Percentiles rank a stretch among this genome's conserved stretches.
These are phyloP conservation scores for Mimumesa dahlbomi DNA, from an alignment of 2,888 invertebrate genomes.

Conservation along the genomic window DNA sequence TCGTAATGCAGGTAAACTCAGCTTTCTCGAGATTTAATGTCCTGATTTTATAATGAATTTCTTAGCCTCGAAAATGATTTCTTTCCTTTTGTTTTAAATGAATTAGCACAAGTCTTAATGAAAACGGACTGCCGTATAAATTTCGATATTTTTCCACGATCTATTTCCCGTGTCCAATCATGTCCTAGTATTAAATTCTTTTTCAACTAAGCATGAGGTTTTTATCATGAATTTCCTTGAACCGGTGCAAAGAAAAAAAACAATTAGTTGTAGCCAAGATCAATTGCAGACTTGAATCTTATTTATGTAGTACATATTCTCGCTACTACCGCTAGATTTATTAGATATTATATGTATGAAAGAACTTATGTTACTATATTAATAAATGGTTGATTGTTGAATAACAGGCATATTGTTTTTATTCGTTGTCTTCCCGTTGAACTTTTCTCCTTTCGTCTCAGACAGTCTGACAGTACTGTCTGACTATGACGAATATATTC, in stretches of 20 bases:
- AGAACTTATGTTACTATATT: conserved; percentile 45
- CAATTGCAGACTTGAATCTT: conserved; percentile 31
- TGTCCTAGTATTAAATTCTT: conserved; percentile 1
- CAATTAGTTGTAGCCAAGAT: conserved; percentile 22
- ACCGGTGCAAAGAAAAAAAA: too few relatives aligned
- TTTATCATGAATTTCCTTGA: background rate
- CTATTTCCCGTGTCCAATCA: background rate
- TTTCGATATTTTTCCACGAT: conserved; percentile 9
- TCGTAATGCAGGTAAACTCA: conserved; percentile 38
- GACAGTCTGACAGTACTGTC: too few relatives aligned
- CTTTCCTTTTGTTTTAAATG: background rate
- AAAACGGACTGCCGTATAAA: background rate
- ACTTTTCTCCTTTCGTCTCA: too few relatives aligned
- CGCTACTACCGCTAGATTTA: conserved; percentile 41
- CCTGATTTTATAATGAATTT: conserved; percentile 16
- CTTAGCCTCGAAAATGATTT: conserved; percentile 8
- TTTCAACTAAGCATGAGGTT: conserved; percentile 2
- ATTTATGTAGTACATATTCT: conserved; percentile 28
- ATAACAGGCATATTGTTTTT: conserved; percentile 15
- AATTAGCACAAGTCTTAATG: conserved; percentile 6
- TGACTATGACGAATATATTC: too few relatives aligned
- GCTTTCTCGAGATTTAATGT: conserved; percentile 19
- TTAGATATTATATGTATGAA: conserved; percentile 52
- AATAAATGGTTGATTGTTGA: conserved; percentile 59
- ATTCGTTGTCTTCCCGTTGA: background rate